Evolutionary conservation across 2,888 invertebrate genomes (phyloP).

Genomic region (Eupelmus urozonus): DNA sequence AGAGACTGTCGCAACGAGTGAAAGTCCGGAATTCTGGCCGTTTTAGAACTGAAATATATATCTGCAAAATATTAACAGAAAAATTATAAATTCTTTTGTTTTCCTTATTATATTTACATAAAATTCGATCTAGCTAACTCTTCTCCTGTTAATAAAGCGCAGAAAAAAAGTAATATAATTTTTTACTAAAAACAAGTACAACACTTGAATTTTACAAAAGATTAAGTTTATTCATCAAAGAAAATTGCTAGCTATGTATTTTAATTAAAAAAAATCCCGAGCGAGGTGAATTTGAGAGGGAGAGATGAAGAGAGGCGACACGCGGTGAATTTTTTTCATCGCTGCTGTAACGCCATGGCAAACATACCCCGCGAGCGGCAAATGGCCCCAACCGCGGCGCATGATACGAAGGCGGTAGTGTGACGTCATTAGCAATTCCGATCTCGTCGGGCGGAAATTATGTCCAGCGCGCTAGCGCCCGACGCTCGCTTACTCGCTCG

Average conservation of each 20-base stretch:
- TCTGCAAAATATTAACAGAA: too few species aligned
- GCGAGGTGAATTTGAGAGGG: background rate
- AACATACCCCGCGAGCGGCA: background rate
- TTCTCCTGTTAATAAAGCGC: too few species aligned
- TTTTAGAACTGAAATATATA: slow-evolving; percentile 29
- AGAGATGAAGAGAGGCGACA: slow-evolving; percentile 4
- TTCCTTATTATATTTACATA: too few species aligned
- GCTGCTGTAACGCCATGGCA: background rate
- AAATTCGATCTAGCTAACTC: too few species aligned
- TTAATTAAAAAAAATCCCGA: slow-evolving; percentile 54
- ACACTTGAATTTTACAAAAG: slow-evolving; percentile 10
- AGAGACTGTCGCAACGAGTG: slow-evolving; percentile 69
- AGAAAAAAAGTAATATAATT: too few species aligned
- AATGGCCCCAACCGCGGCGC: slow-evolving; percentile 55
- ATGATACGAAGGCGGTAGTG: slow-evolving; percentile 75
- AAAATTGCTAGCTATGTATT: slow-evolving; percentile 45
- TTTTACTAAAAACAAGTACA: too few species aligned
- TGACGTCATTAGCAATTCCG: slow-evolving; percentile 78
- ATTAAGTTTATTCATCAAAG: background rate
- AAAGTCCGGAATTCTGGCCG: slow-evolving; percentile 69
- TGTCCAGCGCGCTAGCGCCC: slow-evolving; percentile 76
- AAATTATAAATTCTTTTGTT: too few species aligned
- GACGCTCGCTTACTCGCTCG: slow-evolving; percentile 69
- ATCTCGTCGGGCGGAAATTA: slow-evolving; percentile 78
- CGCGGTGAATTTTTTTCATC: slow-evolving; percentile 37